phyloP scores from a whole-genome alignment of 2,888 invertebrate species.

The Pyrrhia umbra region DNA sequence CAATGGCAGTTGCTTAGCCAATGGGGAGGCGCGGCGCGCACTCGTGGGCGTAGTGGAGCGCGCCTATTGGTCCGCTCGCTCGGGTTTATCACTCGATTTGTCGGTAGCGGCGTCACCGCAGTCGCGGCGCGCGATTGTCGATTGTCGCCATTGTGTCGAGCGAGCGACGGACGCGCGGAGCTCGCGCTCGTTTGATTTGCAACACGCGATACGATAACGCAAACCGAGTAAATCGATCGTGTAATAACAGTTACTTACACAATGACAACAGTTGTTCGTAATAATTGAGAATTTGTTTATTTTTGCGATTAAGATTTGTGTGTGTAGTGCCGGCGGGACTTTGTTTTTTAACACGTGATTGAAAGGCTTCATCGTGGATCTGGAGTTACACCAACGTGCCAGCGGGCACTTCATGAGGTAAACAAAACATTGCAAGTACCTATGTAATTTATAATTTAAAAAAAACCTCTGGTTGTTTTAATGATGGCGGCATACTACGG shows the following conservation, averaged over 20 bases:
- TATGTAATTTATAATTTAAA: slow-evolving; percentile 19
- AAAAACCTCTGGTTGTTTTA: slow-evolving; percentile 18
- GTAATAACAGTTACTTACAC: slow-evolving; percentile 72
- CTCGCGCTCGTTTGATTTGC: slow-evolving; percentile 80
- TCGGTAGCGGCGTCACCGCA: slow-evolving; percentile 85
- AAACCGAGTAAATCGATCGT: slow-evolving; percentile 79
- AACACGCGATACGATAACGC: slow-evolving; percentile 78
- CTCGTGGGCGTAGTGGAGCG: slow-evolving; percentile 86
- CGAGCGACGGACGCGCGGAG: slow-evolving; percentile 82
- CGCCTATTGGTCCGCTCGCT: slow-evolving; percentile 80
- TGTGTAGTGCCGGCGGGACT: slow-evolving; percentile 76
- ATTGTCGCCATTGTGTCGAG: slow-evolving; percentile 89
- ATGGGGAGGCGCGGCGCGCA: slow-evolving; percentile 79
- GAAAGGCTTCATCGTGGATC: slow-evolving; percentile 92
- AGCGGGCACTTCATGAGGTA: slow-evolving; percentile 94
- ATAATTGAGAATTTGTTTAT: slow-evolving; percentile 63
- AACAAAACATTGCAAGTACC: too few species aligned
- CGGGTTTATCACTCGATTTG: slow-evolving; percentile 88
- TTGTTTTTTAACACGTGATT: slow-evolving; percentile 67
- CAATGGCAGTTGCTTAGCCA: slow-evolving; percentile 89
- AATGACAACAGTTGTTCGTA: slow-evolving; percentile 69
- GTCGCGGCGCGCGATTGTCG: slow-evolving; percentile 88
- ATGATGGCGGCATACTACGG: slow-evolving; percentile 43
- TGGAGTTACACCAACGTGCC: slow-evolving; percentile 94
- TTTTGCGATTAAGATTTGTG: slow-evolving; percentile 62